Conservation (phyloP, 2,888 invertebrate genomes). For the Diaperis boleti region DNA sequence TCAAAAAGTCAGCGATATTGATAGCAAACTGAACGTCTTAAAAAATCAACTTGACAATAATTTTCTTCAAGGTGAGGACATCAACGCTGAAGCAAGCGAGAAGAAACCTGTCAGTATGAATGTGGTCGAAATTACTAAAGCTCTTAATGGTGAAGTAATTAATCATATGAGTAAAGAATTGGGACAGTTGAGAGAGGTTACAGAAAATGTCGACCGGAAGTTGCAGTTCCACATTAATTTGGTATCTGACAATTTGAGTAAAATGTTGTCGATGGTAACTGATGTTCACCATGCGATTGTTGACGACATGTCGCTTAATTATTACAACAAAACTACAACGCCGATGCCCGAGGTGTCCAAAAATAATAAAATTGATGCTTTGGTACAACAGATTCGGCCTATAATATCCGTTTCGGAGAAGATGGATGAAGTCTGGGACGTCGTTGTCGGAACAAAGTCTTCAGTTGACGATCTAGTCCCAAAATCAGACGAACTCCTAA, state of each 20-base stretch:
- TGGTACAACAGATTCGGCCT: slow-evolving; percentile 86
- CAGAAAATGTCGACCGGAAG: slow-evolving; percentile 83
- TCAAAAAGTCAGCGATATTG: slow-evolving; percentile 87
- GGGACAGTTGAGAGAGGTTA: slow-evolving; percentile 81
- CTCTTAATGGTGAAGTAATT: slow-evolving; percentile 84
- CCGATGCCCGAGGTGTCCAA: slow-evolving; percentile 69
- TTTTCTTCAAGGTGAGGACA: slow-evolving; percentile 82
- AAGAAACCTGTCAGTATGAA: slow-evolving; percentile 88
- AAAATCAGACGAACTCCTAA: slow-evolving; percentile 86
- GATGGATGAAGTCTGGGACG: slow-evolving; percentile 93
- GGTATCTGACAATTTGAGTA: slow-evolving; percentile 84
- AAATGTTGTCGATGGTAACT: slow-evolving; percentile 81
- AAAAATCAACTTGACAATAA: slow-evolving; percentile 88
- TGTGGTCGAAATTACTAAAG: slow-evolving; percentile 84
- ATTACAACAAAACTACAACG: slow-evolving; percentile 63
- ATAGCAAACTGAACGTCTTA: slow-evolving; percentile 80
- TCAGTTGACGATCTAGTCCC: slow-evolving; percentile 88
- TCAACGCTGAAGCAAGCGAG: slow-evolving; percentile 89
- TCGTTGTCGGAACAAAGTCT: slow-evolving; percentile 89
- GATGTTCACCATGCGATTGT: slow-evolving; percentile 88
- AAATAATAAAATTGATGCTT: slow-evolving; percentile 82
- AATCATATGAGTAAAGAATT: slow-evolving; percentile 85
- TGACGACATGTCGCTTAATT: slow-evolving; percentile 71
- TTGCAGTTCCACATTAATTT: slow-evolving; percentile 87
- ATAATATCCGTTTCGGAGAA: slow-evolving; percentile 89